A percentile compares a stretch with the other conserved stretches of the same genome.
Evolutionary conservation across 2,888 invertebrate species (phyloP).

Genomic region (Congeria kusceri): DNA sequence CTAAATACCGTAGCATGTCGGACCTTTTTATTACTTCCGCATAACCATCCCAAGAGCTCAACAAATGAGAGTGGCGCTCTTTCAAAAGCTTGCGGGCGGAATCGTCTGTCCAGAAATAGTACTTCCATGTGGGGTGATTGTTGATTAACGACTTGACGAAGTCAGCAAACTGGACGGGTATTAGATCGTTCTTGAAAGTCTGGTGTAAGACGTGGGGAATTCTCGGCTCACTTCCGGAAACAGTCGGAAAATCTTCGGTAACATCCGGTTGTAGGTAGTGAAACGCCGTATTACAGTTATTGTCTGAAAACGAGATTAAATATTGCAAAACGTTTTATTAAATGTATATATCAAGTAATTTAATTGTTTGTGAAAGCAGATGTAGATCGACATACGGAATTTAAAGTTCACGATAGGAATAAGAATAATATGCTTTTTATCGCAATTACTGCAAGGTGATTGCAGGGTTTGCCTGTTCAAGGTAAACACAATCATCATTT

Average conservation of each 20-base stretch:
- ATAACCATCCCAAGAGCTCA: slow-evolving; percentile 72
- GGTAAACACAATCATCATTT: no score
- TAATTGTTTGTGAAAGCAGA: no score
- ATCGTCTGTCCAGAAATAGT: slow-evolving; percentile 81
- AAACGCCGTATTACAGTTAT: no score
- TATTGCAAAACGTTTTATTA: no score
- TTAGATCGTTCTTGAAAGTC: slow-evolving; percentile 19
- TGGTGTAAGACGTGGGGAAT: slow-evolving; percentile 51
- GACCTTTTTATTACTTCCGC: slow-evolving; percentile 70
- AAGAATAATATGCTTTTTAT: no score
- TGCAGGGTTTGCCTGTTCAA: no score
- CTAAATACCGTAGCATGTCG: slow-evolving; percentile 78
- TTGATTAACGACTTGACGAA: slow-evolving; percentile 63
- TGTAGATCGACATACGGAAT: no score
- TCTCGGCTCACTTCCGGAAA: slow-evolving; percentile 3
- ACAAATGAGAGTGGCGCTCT: slow-evolving; percentile 69
- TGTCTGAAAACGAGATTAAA: no score
- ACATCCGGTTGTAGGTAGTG: slow-evolving; percentile 15
- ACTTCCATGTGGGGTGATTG: slow-evolving; percentile 78
- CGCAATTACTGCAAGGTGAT: no score
- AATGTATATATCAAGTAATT: no score
- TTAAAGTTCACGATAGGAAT: no score
- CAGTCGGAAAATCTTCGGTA: slow-evolving; percentile 25
- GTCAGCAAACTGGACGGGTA: slow-evolving; percentile 22
- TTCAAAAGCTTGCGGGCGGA: slow-evolving; percentile 71